These are phyloP conservation scores for Triops cancriformis DNA, from an alignment of 1,140 invertebrate species.

Conservation along the genomic window DNA sequence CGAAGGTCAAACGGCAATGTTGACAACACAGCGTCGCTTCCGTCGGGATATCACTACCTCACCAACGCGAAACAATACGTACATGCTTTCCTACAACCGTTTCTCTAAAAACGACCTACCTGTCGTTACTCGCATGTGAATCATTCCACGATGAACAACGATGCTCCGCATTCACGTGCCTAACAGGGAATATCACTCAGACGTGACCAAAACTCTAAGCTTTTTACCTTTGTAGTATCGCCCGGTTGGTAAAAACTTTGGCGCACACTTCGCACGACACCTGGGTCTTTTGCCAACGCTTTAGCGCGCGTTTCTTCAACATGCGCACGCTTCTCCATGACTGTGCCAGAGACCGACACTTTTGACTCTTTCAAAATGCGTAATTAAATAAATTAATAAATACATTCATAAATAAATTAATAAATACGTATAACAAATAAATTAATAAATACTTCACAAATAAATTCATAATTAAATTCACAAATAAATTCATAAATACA, in stretches of 20 bases:
- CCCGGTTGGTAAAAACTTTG: background rate
- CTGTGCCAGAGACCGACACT: background rate
- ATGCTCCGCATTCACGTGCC: background rate
- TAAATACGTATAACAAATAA: too few relatives aligned
- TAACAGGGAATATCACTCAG: too few relatives aligned
- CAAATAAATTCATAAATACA: background rate
- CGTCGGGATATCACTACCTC: background rate
- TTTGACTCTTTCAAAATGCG: slow-evolving; percentile 29
- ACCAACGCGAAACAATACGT: background rate
- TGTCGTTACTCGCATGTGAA: background rate
- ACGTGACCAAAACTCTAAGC: too few relatives aligned
- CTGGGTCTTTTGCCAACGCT: slow-evolving; percentile 37
- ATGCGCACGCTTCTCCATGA: background rate
- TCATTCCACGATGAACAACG: background rate
- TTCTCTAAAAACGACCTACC: background rate
- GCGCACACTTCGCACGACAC: background rate
- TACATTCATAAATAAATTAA: background rate
- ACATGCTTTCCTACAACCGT: background rate
- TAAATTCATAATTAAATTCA: background rate
- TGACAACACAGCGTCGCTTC: slow-evolving; percentile 46
- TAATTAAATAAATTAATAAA: background rate
- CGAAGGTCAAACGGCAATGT: slow-evolving; percentile 49
- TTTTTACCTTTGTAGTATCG: slow-evolving; percentile 11
- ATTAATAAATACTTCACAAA: background rate
- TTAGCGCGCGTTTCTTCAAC: slow-evolving; percentile 19